A percentile compares a stretch with the other conserved stretches of the same genome.
Evolutionary conservation across 2,888 invertebrate genomes (phyloP).

Genomic region (Drosophila ezoana): DNA sequence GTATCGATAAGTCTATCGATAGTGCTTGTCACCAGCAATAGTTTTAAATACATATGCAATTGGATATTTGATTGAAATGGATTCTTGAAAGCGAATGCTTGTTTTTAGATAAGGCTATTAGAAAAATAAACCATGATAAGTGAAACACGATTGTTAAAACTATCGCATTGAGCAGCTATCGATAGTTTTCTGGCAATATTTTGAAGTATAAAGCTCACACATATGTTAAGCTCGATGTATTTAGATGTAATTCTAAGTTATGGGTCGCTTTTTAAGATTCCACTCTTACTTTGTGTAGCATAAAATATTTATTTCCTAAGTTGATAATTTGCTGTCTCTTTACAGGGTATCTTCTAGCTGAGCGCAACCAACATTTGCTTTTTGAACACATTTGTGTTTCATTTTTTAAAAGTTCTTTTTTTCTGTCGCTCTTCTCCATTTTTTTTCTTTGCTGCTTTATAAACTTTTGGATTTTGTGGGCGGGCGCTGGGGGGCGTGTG

Average conservation of each 20-base stretch:
- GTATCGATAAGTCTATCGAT: background rate
- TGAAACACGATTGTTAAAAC: no score
- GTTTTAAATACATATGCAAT: background rate
- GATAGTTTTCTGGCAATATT: no score
- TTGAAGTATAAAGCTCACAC: no score
- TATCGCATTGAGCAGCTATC: no score
- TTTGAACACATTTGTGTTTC: conserved; percentile 20
- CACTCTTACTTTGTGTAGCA: no score
- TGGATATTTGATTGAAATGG: no score
- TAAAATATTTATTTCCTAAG: background rate
- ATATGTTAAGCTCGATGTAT: no score
- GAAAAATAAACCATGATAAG: no score
- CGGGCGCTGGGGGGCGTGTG: conserved; percentile 27
- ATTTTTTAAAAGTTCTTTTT: conserved; percentile 46
- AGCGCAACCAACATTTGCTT: background rate
- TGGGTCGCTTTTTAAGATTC: no score
- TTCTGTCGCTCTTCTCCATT: background rate
- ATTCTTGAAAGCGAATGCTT: no score
- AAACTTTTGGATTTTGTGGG: conserved; percentile 63
- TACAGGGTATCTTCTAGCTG: conserved; percentile 20
- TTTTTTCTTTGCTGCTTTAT: conserved; percentile 54
- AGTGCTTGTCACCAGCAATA: background rate
- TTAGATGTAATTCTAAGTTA: no score
- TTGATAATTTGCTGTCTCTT: background rate
- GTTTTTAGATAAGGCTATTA: no score